These are phyloP conservation scores for Arothron firmamentum DNA, from an alignment of 2,113 vertebrate species.

Conservation along the genomic window DNA sequence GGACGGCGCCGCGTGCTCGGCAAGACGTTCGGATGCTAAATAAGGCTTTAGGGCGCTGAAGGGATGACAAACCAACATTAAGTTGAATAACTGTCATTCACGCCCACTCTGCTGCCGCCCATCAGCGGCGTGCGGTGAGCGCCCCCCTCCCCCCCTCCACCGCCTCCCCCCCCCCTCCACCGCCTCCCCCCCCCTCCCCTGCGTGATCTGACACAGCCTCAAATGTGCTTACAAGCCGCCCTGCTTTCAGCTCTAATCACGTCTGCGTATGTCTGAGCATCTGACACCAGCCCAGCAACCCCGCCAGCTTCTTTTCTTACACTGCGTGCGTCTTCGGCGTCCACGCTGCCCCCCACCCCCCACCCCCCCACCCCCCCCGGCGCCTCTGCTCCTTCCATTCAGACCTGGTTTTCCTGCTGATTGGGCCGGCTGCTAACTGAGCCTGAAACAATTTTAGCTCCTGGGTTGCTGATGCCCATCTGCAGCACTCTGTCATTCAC, in stretches of 20 bases:
- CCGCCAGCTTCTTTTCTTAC: constrained; percentile 22
- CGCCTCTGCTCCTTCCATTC: no score
- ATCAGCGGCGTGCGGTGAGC: no score
- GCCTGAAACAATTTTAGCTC: constrained; percentile 30
- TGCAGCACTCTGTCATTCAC: constrained; percentile 14
- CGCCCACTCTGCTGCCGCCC: background rate
- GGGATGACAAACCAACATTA: background rate
- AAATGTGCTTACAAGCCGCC: constrained; percentile 33
- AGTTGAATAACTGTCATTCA: background rate
- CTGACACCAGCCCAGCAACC: constrained; percentile 30
- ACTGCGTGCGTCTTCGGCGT: background rate
- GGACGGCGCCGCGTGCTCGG: background rate
- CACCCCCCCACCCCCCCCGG: no score
- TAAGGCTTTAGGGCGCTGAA: background rate
- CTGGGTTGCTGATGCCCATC: constrained; percentile 35
- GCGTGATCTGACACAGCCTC: constrained; percentile 11
- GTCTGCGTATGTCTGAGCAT: constrained; percentile 26
- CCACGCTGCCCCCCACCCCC: no score
- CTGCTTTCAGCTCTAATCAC: constrained; percentile 32
- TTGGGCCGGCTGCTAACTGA: no score
- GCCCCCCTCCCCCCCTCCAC: constrained; percentile 10
- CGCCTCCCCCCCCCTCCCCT: constrained; percentile 1
- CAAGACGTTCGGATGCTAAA: background rate
- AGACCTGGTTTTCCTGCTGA: no score
- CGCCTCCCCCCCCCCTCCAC: constrained; percentile 1